Evolutionary conservation across 2,797 vertebrate species (phyloP).

Genomic region (Anisognathus igniventris): DNA sequence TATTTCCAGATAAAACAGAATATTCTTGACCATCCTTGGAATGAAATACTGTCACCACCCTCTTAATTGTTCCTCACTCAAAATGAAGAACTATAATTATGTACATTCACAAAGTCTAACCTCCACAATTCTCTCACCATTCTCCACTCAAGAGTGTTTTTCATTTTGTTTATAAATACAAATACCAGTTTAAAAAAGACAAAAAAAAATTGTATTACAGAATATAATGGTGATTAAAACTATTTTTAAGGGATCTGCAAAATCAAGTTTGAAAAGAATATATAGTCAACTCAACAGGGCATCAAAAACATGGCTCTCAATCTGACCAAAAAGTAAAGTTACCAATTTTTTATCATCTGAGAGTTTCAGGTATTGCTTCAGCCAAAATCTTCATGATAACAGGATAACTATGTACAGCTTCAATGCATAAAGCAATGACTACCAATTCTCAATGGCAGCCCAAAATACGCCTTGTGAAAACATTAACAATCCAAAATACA

Average conservation of each 20-base stretch:
- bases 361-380: neutral
- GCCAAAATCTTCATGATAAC: neutral
- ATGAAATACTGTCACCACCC: neutral
- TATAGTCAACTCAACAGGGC: fast-evolving
- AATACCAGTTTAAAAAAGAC: neutral
- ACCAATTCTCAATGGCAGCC: neutral
- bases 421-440: neutral
- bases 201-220: neutral
- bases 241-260: neutral
- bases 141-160: neutral
- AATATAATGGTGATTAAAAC: neutral
- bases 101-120: neutral
- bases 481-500: neutral
- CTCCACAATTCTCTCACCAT: neutral
- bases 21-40: neutral
- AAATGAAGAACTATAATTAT: neutral
- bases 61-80: neutral
- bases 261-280: neutral
- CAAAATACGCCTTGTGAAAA: neutral
- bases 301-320: neutral
- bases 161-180: neutral
- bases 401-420: neutral
- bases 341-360: neutral
- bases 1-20: neutral
- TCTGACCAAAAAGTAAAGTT: neutral